A percentile compares a stretch with the other conserved stretches of the same genome.
Evolutionary conservation across 2,797 vertebrate genomes (phyloP).

Genomic region (Melanotaenia maccullochi): DNA sequence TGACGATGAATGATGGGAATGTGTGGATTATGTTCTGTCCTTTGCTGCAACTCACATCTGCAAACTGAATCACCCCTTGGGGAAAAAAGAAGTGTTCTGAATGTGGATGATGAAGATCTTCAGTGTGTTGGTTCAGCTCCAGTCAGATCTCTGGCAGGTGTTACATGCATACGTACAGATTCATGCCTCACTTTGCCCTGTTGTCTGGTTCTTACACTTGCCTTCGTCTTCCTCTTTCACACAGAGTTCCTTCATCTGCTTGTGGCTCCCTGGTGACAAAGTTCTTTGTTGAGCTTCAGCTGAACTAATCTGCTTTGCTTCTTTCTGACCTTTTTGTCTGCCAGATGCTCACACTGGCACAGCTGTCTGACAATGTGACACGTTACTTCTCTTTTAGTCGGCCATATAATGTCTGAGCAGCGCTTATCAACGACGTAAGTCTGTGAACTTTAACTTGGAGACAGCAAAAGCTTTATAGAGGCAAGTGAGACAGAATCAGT

Average conservation of each 20-base stretch:
- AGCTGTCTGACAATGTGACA: conserved; percentile 58
- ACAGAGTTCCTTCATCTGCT: conserved; percentile 31
- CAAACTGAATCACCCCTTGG: no score
- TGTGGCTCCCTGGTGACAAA: conserved; percentile 63
- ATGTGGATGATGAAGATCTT: no score
- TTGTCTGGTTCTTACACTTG: conserved; percentile 11
- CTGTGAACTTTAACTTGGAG: conserved; percentile 57
- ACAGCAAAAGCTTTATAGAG: conserved; percentile 51
- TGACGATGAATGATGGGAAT: no score
- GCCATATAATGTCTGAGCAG: conserved; percentile 44
- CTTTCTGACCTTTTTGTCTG: conserved; percentile 71
- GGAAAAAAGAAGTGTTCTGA: no score
- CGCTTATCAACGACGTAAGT: conserved; percentile 52
- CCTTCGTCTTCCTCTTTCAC: conserved; percentile 4
- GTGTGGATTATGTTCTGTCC: no score
- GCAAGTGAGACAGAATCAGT: conserved; percentile 44
- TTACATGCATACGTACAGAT: no score
- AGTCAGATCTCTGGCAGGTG: no score
- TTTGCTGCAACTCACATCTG: no score
- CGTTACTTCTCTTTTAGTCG: conserved; percentile 56
- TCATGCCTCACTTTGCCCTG: background rate
- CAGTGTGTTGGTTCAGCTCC: no score
- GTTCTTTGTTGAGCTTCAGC: conserved; percentile 66
- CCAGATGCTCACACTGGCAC: conserved; percentile 46
- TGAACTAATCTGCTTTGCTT: conserved; percentile 72